Conservation (phyloP, 2,797 vertebrate species). For the Decapterus maruadsi region DNA sequence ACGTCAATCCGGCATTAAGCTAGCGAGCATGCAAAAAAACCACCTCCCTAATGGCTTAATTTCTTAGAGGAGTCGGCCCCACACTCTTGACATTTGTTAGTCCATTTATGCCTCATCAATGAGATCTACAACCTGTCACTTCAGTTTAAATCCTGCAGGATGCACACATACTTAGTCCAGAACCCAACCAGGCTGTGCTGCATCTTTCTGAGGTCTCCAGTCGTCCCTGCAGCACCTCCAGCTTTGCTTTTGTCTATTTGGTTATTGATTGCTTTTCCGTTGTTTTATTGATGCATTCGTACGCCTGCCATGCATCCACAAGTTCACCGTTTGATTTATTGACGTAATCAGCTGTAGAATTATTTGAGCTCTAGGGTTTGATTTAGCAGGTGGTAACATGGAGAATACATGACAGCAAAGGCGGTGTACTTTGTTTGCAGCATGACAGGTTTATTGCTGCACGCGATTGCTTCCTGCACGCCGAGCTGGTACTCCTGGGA, state of each 20-base stretch:
- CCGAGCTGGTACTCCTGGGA: constrained; percentile 35
- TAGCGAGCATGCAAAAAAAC: constrained; percentile 1
- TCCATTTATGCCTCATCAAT: constrained; percentile 10
- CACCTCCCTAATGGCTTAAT: constrained; percentile 7
- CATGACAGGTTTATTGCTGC: constrained; percentile 58
- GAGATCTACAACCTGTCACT: constrained; percentile 49
- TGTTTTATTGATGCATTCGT: constrained; percentile 4
- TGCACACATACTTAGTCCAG: neutral
- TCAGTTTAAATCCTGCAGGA: constrained; percentile 41
- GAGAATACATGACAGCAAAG: constrained; percentile 20
- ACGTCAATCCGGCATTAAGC: neutral
- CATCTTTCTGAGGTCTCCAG: neutral
- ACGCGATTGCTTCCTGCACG: constrained; percentile 44
- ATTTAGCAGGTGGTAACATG: constrained; percentile 23
- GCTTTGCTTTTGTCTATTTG: neutral
- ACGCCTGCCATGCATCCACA: neutral
- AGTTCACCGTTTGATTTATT: constrained; percentile 26
- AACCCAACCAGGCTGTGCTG: neutral
- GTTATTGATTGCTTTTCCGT: neutral
- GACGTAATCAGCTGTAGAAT: constrained; percentile 2
- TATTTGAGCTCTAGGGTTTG: constrained; percentile 11
- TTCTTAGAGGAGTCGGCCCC: constrained; percentile 12
- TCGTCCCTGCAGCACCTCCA: neutral
- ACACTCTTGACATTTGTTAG: constrained; percentile 17
- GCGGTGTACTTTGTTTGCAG: constrained; percentile 10